Conservation (phyloP, 2,113 vertebrate species). For the Genyomyrus donnyi region DNA sequence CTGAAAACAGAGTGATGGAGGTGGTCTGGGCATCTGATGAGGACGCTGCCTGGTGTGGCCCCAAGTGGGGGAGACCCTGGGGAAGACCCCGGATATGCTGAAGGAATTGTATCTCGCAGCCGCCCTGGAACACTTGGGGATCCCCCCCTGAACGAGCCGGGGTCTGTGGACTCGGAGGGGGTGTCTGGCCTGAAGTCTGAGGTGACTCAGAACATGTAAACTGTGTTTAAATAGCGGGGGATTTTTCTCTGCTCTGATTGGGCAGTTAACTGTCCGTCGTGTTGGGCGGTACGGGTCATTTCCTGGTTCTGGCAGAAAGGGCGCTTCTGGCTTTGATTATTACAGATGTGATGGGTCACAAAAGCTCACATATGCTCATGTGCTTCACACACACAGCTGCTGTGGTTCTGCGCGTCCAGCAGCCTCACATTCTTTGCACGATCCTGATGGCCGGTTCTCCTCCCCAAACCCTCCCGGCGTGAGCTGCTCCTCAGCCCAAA, state of each 20-base stretch:
- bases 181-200: not conserved
- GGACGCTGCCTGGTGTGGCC: not conserved
- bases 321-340: not conserved
- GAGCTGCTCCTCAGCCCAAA: not conserved
- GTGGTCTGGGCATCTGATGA: not conserved
- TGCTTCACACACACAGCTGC: too few relatives aligned
- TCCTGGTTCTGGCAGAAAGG: not conserved
- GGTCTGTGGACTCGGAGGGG: not conserved
- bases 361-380: too few relatives aligned
- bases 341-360: too few relatives aligned
- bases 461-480: not conserved
- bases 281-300: not conserved
- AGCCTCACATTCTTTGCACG: not conserved
- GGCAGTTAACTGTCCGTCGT: not conserved
- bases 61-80: not conserved
- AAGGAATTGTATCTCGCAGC: not conserved
- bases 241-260: not conserved
- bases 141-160: not conserved
- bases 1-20: not conserved
- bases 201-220: not conserved
- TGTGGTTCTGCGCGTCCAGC: not conserved
- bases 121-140: not conserved
- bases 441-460: not conserved
- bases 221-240: not conserved
- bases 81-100: not conserved